Evolutionary conservation across 2,113 vertebrate genomes (phyloP).

Genomic region (Phainopepla nitens): DNA sequence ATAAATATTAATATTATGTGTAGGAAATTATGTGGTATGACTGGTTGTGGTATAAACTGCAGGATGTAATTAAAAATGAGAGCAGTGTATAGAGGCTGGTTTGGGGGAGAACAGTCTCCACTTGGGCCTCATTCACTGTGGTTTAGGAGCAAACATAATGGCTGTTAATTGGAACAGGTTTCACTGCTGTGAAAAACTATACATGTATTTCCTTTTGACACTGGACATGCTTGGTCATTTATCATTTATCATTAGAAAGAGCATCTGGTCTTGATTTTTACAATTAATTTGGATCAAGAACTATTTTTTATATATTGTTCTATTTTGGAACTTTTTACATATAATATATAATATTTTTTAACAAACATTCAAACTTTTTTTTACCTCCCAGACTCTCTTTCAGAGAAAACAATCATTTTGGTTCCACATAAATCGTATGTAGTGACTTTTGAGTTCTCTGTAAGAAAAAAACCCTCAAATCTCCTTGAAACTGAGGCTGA

Average conservation of each 20-base stretch:
- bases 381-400: background rate
- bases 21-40: accelerated
- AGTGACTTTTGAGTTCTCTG: background rate
- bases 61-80: background rate
- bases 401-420: background rate
- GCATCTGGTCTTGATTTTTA: background rate
- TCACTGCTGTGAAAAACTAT: accelerated
- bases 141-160: background rate
- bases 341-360: background rate
- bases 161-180: background rate
- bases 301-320: background rate
- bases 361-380: background rate
- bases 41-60: background rate
- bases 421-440: accelerated
- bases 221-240: background rate
- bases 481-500: background rate
- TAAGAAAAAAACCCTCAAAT: background rate
- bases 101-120: background rate
- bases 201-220: background rate
- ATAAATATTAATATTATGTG: background rate
- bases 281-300: background rate
- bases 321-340: background rate
- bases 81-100: background rate
- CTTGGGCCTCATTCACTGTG: accelerated
- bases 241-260: background rate